phyloP scores from a whole-genome alignment of 2,888 invertebrate genomes.

The Nebria salina region DNA sequence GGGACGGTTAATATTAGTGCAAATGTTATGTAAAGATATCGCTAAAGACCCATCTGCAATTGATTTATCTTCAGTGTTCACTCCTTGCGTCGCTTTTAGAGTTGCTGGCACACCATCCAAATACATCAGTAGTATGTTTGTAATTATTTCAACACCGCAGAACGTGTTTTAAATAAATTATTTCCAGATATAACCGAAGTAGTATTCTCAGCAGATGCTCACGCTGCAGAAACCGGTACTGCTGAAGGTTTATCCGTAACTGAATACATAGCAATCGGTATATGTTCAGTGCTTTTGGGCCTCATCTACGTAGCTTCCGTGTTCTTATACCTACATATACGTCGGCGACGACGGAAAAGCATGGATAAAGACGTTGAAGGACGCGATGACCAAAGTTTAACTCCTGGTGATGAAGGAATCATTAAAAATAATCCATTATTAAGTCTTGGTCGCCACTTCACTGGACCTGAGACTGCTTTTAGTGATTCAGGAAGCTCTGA shows the following conservation, averaged over 20 bases:
- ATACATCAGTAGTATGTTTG: slow-evolving; percentile 69
- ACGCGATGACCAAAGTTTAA: slow-evolving; percentile 56
- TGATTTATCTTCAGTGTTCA: slow-evolving; percentile 72
- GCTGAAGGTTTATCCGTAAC: slow-evolving; percentile 74
- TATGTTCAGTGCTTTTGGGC: slow-evolving; percentile 85
- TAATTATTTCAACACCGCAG: neutral
- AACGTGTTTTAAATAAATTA: neutral
- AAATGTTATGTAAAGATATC: slow-evolving; percentile 81
- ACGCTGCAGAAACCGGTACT: slow-evolving; percentile 64
- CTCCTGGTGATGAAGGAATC: slow-evolving; percentile 72
- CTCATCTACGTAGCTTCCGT: slow-evolving; percentile 88
- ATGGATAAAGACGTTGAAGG: slow-evolving; percentile 49
- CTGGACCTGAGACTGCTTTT: slow-evolving; percentile 64
- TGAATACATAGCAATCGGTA: slow-evolving; percentile 85
- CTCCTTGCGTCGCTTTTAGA: slow-evolving; percentile 87
- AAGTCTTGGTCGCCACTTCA: slow-evolving; percentile 71
- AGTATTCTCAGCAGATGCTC: slow-evolving; percentile 75
- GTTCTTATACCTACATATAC: slow-evolving; percentile 81
- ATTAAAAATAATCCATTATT: slow-evolving; percentile 82
- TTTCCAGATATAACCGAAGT: slow-evolving; percentile 82
- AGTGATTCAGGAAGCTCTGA: slow-evolving; percentile 74
- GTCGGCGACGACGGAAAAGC: slow-evolving; percentile 67
- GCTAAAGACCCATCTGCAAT: slow-evolving; percentile 58
- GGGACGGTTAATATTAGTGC: slow-evolving; percentile 82
- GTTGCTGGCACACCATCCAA: slow-evolving; percentile 83